Conservation (phyloP, 1,140 invertebrate genomes). For the Diachasma alloeum region DNA sequence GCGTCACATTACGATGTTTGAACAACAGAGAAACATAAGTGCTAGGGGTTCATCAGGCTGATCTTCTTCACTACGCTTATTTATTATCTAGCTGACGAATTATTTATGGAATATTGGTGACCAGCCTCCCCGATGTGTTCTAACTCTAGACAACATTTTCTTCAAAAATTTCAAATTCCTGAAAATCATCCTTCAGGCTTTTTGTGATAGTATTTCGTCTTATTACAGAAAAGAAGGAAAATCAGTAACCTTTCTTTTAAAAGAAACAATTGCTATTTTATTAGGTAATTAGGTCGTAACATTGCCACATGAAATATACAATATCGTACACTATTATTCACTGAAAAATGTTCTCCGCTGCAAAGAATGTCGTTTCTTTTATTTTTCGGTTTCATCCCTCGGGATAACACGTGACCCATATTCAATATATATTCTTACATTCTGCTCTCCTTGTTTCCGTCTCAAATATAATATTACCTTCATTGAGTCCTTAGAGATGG, state of each 20-base stretch:
- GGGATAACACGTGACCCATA: neutral
- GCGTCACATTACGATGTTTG: neutral
- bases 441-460: neutral
- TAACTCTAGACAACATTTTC: neutral
- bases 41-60: no score
- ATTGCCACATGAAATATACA: conserved; percentile 59
- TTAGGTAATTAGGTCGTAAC: conserved; percentile 59
- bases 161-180: neutral
- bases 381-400: conserved; percentile 35
- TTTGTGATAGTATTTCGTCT: neutral
- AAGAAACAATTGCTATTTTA: conserved; percentile 41
- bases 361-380: conserved; percentile 2
- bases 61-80: no score
- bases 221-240: neutral
- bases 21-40: no score
- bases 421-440: neutral
- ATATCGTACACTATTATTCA: conserved; percentile 43
- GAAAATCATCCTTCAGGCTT: neutral
- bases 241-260: neutral
- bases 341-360: neutral
- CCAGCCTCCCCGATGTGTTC: neutral
- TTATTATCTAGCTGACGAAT: neutral
- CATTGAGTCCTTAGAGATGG: neutral
- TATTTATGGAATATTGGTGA: neutral
- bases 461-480: neutral